Conservation (phyloP, 2,888 invertebrate genomes). For the Cephus runcator region DNA sequence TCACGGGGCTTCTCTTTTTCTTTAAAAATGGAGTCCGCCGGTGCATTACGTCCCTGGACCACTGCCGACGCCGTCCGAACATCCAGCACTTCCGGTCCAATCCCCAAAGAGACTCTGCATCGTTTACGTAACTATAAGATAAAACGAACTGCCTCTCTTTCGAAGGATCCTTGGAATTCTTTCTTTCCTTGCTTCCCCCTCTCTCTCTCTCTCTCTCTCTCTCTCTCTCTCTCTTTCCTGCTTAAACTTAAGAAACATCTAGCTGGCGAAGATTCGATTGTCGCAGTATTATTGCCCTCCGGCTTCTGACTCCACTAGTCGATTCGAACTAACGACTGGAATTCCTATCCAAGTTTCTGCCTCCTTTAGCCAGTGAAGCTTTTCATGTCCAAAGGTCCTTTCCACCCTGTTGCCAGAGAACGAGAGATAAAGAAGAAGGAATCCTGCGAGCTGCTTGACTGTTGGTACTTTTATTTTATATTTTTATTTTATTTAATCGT, state of each 20-base stretch:
- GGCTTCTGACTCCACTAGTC: not conserved
- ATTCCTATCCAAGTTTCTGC: not conserved
- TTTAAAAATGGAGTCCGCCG: constrained; percentile 49
- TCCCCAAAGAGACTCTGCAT: constrained; percentile 29
- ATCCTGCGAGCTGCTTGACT: not conserved
- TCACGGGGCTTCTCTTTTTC: constrained; percentile 44
- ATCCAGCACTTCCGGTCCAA: not conserved
- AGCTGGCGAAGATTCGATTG: not conserved
- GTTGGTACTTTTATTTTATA: not conserved
- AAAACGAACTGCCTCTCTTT: constrained; percentile 22
- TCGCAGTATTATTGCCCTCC: not conserved
- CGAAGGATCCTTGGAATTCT: not conserved
- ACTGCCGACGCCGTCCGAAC: not conserved
- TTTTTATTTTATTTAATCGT: not conserved
- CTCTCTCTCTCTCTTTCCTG: constrained; percentile 21
- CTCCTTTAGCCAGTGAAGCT: not conserved
- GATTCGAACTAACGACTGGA: not conserved
- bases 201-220: constrained; percentile 12
- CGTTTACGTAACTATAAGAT: constrained; percentile 50
- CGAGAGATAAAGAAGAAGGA: not conserved
- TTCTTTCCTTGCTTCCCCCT: not conserved
- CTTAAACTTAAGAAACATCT: not conserved
- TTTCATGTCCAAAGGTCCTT: not conserved
- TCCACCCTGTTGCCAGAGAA: not conserved
- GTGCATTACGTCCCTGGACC: not conserved